These are phyloP conservation scores for Drosophila micromelanica DNA, from an alignment of 1,140 invertebrate genomes.

Conservation along the genomic window DNA sequence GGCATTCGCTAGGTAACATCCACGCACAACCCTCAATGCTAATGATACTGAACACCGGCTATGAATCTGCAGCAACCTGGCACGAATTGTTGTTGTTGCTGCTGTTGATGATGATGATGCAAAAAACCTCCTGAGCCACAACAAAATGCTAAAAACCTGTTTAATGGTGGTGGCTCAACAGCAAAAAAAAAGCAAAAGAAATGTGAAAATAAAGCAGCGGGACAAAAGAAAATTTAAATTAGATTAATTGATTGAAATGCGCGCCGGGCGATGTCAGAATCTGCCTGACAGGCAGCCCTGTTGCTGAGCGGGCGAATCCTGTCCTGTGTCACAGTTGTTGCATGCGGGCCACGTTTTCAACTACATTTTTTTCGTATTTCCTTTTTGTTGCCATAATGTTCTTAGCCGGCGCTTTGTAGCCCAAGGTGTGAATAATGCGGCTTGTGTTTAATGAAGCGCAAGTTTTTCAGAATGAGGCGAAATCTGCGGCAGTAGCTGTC, in stretches of 20 bases:
- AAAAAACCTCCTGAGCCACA: conserved; percentile 35
- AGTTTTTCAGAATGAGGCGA: conserved; percentile 30
- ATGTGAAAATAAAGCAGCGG: conserved; percentile 35
- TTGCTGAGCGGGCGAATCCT: conserved; percentile 17
- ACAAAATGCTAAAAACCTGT: conserved; percentile 60
- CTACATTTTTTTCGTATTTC: conserved; percentile 11
- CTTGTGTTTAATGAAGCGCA: conserved; percentile 75
- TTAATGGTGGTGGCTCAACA: conserved; percentile 68
- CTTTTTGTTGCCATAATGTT: conserved; percentile 49
- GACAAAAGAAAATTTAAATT: conserved; percentile 82
- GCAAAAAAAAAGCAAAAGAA: conserved; percentile 19
- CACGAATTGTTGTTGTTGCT: conserved; percentile 30
- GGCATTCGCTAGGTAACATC: conserved; percentile 29
- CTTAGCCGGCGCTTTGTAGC: conserved; percentile 49
- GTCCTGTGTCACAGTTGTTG: conserved; percentile 64
- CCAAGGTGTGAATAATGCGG: conserved; percentile 80
- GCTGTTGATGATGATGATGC: conserved; percentile 53
- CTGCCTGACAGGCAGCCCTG: conserved; percentile 39
- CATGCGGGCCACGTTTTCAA: conserved; percentile 60
- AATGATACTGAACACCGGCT: conserved; percentile 52
- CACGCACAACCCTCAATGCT: conserved; percentile 50
- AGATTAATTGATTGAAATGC: conserved; percentile 84
- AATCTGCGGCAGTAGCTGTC: conserved; percentile 12
- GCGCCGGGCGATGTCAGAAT: conserved; percentile 4
- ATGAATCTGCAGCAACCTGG: conserved; percentile 49